Conservation (phyloP, 2,888 invertebrate species). For the Drosophila infuscata region DNA sequence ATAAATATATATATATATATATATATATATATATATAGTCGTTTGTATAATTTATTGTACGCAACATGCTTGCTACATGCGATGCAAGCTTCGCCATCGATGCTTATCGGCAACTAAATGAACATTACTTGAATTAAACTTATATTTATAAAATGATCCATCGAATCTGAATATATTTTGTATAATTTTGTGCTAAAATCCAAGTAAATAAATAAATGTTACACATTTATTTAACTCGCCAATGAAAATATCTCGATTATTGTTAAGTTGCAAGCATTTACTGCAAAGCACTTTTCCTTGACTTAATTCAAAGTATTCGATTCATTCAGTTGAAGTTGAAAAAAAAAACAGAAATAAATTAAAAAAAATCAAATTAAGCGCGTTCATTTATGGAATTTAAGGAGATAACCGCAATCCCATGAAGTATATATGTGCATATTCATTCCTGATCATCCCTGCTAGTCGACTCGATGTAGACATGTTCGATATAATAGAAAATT, state of each 20-base stretch:
- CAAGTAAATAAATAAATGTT: background rate
- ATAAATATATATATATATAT: background rate
- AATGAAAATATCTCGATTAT: background rate
- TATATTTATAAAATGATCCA: background rate
- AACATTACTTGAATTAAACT: background rate
- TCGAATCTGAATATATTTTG: background rate
- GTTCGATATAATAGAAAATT: background rate
- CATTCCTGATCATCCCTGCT: background rate
- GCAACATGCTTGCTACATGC: background rate
- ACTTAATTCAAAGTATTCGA: background rate
- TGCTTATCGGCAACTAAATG: background rate
- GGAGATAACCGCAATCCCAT: background rate
- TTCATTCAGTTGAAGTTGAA: background rate
- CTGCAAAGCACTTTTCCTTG: background rate
- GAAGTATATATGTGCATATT: background rate
- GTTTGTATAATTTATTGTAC: background rate
- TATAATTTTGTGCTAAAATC: background rate
- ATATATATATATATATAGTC: background rate
- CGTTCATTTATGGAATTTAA: background rate
- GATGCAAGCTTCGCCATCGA: background rate
- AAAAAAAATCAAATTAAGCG: background rate
- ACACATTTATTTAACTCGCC: background rate
- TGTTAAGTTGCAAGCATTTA: background rate
- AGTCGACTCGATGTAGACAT: background rate
- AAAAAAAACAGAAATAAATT: background rate